Evolutionary conservation across 1,140 invertebrate species (phyloP).

Genomic region (Psix sp.): DNA sequence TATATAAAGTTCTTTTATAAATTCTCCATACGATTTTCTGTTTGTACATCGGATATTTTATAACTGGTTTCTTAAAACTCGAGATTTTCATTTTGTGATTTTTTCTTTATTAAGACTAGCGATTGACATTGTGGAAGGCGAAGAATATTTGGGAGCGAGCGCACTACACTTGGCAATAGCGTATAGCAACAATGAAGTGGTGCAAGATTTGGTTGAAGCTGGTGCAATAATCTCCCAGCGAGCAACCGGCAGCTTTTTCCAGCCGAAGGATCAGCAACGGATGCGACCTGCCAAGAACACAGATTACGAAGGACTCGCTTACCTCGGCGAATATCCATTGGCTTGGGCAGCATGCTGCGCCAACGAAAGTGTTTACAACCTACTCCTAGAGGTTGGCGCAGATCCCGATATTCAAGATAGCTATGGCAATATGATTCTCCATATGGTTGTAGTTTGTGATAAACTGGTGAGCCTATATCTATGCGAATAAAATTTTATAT

Average conservation of each 20-base stretch:
- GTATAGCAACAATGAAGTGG: constrained; percentile 96
- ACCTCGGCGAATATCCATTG: constrained; percentile 96
- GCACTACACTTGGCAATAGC: constrained; percentile 97
- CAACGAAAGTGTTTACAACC: constrained; percentile 98
- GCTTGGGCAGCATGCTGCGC: constrained; percentile 98
- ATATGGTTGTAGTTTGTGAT: constrained; percentile 98
- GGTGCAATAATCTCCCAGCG: constrained; percentile 94
- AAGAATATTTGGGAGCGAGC: constrained; percentile 97
- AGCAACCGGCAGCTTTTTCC: constrained; percentile 94
- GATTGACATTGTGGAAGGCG: constrained; percentile 96
- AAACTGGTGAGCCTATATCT: constrained; percentile 86
- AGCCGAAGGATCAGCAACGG: constrained; percentile 93
- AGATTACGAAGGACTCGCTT: constrained; percentile 96
- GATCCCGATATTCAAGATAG: constrained; percentile 94
- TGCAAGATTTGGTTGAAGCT: constrained; percentile 92
- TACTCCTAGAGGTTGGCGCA: constrained; percentile 92
- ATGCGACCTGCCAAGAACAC: constrained; percentile 85
- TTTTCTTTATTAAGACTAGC: constrained; percentile 82
- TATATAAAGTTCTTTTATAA: no score
- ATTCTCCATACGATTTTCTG: no score
- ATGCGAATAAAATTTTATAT: no score
- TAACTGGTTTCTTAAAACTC: no score
- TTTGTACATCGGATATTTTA: no score
- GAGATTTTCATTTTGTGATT: no score
- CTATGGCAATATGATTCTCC: constrained; percentile 97